Conservation (phyloP, 2,888 invertebrate species). For the Caenorhabditis macrosperma region DNA sequence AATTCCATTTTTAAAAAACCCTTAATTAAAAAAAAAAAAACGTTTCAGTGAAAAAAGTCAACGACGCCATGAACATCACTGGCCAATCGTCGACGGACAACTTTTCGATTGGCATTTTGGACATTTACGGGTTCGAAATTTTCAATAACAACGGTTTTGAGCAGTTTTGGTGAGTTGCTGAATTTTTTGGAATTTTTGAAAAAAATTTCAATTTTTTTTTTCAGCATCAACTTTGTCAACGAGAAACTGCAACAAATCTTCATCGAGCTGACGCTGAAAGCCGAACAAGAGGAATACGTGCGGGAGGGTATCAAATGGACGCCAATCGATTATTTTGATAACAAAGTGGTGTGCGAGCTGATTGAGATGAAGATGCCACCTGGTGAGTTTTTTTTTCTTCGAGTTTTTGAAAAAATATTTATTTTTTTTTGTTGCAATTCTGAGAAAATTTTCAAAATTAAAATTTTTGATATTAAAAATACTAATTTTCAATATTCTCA, state of each 20-base stretch:
- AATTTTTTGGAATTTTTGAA: too few species aligned
- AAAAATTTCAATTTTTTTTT: slow-evolving; percentile 75
- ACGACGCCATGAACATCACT: slow-evolving; percentile 84
- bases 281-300: slow-evolving; percentile 81
- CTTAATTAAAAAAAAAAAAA: too few species aligned
- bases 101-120: slow-evolving; percentile 84
- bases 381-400: slow-evolving; percentile 80
- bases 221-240: slow-evolving; percentile 86
- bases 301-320: slow-evolving; percentile 84
- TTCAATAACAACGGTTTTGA: slow-evolving; percentile 86
- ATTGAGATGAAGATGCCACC: slow-evolving; percentile 84
- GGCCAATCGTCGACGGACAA: slow-evolving; percentile 33
- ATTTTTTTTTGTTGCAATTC: not conserved
- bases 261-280: slow-evolving; percentile 86
- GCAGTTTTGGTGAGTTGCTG: slow-evolving; percentile 82
- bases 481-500: too few species aligned
- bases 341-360: slow-evolving; percentile 86
- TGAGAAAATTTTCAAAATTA: not conserved
- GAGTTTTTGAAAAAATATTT: not conserved
- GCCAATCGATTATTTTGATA: slow-evolving; percentile 86
- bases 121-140: slow-evolving; percentile 87
- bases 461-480: not conserved
- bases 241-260: slow-evolving; percentile 87
- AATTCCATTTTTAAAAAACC: too few species aligned
- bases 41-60: slow-evolving; percentile 83